A percentile compares a stretch with the other conserved stretches of the same genome.
phyloP scores from a whole-genome alignment of 2,113 vertebrate genomes.

The Mesoclemmys tuberculata region DNA sequence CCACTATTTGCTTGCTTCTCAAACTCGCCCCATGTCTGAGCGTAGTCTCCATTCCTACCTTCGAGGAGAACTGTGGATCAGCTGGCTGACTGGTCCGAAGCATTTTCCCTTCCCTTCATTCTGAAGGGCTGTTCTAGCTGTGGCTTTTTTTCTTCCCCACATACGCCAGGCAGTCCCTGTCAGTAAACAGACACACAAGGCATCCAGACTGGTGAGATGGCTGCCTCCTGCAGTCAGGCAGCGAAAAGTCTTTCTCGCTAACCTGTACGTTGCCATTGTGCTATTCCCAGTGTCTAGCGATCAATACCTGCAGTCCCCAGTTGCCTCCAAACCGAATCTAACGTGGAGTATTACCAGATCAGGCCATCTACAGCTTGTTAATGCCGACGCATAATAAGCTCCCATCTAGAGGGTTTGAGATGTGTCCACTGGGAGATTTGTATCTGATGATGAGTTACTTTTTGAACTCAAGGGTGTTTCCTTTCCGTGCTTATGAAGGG shows the following conservation, averaged over 20 bases:
- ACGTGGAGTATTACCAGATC: neutral
- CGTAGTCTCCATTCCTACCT: neutral
- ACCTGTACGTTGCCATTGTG: neutral
- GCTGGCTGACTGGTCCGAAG: neutral
- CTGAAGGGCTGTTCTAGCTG: neutral
- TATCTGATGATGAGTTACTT: neutral
- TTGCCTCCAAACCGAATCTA: neutral
- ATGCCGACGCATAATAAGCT: neutral
- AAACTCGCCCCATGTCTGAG: neutral
- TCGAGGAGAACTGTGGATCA: neutral
- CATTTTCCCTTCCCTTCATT: neutral
- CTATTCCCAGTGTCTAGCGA: neutral
- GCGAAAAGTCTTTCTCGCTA: neutral
- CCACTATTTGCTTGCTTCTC: neutral
- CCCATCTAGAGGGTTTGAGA: neutral
- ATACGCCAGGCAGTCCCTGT: neutral
- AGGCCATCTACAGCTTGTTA: neutral
- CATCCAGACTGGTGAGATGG: neutral
- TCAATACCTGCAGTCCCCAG: neutral
- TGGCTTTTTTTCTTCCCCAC: neutral
- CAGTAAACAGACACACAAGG: neutral
- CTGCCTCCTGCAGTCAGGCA: neutral
- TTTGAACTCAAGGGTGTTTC: slow-evolving; percentile 8
- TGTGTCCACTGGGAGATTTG: slow-evolving; percentile 6
- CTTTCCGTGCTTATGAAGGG: neutral